phyloP scores from a whole-genome alignment of 1,140 invertebrate species.

The Drosophila malerkotliana region DNA sequence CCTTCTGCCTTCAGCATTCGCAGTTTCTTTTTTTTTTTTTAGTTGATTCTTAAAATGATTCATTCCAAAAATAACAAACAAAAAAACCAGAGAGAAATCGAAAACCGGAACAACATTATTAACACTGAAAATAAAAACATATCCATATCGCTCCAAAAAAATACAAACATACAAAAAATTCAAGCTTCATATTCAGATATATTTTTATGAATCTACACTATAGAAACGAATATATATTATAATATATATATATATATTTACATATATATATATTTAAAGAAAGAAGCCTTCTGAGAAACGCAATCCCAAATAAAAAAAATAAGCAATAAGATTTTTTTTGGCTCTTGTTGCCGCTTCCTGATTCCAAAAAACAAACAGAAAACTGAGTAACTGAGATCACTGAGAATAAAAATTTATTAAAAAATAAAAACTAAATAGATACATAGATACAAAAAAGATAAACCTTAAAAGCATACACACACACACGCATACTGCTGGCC shows the following conservation, averaged over 20 bases:
- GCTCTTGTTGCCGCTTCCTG: conserved; percentile 41
- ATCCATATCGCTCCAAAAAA: conserved; percentile 20
- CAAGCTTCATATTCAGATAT: conserved; percentile 26
- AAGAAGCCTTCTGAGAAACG: conserved; percentile 19
- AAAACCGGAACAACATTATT: background rate
- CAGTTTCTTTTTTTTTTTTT: background rate
- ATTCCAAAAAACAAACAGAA: conserved; percentile 17
- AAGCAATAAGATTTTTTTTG: conserved; percentile 28
- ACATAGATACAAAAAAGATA: conserved; percentile 7
- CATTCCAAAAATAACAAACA: conserved; percentile 21
- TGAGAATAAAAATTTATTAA: background rate
- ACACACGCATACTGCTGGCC: conserved; percentile 51
- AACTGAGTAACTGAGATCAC: conserved; percentile 17
- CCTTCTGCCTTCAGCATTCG: conserved; percentile 37
- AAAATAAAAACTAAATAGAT: conserved; percentile 8
- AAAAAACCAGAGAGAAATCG: background rate
- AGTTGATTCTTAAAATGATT: conserved; percentile 11
- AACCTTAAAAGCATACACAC: conserved; percentile 14
- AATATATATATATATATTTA: conserved; percentile 13
- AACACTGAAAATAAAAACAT: conserved; percentile 26
- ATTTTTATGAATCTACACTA: conserved; percentile 36
- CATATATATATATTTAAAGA: conserved; percentile 28
- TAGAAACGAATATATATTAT: background rate
- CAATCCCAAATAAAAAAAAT: conserved; percentile 21
- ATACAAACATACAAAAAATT: background rate